Conservation (phyloP, 2,888 invertebrate species). For the Apomyelois bistriatella region DNA sequence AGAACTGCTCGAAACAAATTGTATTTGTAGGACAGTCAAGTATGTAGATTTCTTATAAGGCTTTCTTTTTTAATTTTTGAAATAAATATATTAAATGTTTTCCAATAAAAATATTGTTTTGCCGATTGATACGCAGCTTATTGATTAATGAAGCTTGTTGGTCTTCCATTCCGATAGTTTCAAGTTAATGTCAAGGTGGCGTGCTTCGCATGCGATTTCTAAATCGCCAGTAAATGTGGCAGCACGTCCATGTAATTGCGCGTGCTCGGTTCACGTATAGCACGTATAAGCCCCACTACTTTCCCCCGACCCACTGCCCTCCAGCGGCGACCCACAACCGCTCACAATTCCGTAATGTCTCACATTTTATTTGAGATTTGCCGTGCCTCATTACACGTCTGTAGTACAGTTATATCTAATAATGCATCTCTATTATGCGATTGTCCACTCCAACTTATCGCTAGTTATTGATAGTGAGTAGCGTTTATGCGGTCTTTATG, state of each 20-base stretch:
- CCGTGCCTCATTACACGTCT: slow-evolving; percentile 57
- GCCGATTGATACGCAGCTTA: no score
- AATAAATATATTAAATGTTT: no score
- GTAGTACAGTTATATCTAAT: slow-evolving; percentile 57
- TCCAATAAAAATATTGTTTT: no score
- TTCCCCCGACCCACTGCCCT: slow-evolving; percentile 79
- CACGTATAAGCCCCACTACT: slow-evolving; percentile 64
- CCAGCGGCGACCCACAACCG: slow-evolving; percentile 62
- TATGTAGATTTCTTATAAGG: no score
- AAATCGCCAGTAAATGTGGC: slow-evolving; percentile 29
- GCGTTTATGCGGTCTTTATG: slow-evolving; percentile 18
- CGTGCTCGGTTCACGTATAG: slow-evolving; percentile 56
- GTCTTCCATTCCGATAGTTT: background rate
- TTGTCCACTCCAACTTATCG: slow-evolving; percentile 37
- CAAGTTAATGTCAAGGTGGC: slow-evolving; percentile 27
- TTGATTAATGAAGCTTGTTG: background rate
- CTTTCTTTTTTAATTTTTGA: no score
- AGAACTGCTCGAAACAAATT: no score
- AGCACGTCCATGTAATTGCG: slow-evolving; percentile 48
- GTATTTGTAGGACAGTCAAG: no score
- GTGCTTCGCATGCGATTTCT: slow-evolving; percentile 33
- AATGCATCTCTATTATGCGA: slow-evolving; percentile 38
- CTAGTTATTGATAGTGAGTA: slow-evolving; percentile 31
- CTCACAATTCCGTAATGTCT: slow-evolving; percentile 68
- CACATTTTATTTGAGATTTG: slow-evolving; percentile 67